These are phyloP conservation scores for Mesembrinibis cayennensis DNA, from an alignment of 2,113 vertebrate genomes.

Conservation along the genomic window DNA sequence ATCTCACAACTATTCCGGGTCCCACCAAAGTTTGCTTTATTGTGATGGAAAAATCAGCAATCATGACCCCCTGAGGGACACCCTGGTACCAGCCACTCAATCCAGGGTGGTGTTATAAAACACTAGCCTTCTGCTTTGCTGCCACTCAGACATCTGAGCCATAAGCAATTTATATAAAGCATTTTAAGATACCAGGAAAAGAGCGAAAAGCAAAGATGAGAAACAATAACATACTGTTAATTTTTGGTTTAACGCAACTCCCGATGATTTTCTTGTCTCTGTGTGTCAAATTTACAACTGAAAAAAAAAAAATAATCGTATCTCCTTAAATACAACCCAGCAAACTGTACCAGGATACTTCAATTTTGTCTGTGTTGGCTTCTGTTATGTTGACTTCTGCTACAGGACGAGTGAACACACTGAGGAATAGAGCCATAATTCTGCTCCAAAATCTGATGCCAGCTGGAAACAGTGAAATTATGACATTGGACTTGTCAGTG, in stretches of 20 bases:
- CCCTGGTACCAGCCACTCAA: neutral
- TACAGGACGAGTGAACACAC: conserved; percentile 52
- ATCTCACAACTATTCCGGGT: neutral
- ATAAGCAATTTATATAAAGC: conserved; percentile 4
- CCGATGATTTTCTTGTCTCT: conserved; percentile 13
- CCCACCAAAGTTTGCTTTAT: neutral
- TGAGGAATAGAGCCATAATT: conserved; percentile 66
- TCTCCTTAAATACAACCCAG: neutral
- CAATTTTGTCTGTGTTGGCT: conserved; percentile 45
- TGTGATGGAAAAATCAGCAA: neutral
- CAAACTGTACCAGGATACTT: conserved; percentile 7
- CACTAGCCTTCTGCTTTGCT: conserved; percentile 24
- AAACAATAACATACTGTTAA: conserved; percentile 44
- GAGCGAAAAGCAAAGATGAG: conserved; percentile 23
- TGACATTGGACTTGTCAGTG: conserved; percentile 60
- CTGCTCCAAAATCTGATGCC: conserved; percentile 57
- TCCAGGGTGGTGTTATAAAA: neutral
- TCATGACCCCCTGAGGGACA: neutral
- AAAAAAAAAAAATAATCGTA: neutral
- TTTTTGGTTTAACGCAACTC: conserved; percentile 15
- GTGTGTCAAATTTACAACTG: neutral
- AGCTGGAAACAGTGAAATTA: conserved; percentile 65
- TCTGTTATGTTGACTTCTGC: conserved; percentile 62
- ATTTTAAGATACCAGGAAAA: conserved; percentile 28
- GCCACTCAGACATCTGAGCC: neutral